Evolutionary conservation across 2,888 invertebrate genomes (phyloP).

Genomic region (Pheosia tremula): DNA sequence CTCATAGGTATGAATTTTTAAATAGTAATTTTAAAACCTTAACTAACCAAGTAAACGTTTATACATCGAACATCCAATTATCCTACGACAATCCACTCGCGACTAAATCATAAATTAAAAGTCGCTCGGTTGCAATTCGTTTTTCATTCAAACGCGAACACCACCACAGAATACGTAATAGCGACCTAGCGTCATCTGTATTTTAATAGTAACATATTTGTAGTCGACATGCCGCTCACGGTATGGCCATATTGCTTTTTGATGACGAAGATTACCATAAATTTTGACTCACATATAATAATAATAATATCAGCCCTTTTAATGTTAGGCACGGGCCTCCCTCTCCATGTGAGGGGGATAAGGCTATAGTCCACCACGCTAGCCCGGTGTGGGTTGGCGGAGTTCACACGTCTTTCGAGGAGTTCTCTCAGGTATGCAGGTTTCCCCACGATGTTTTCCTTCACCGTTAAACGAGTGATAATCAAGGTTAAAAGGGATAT

Average conservation of each 20-base stretch:
- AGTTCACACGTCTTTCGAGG: too few species aligned
- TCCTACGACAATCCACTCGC: neutral
- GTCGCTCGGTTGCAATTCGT: neutral
- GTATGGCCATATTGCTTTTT: slow-evolving; percentile 49
- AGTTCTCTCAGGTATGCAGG: too few species aligned
- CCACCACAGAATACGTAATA: slow-evolving; percentile 23
- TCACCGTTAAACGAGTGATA: too few species aligned
- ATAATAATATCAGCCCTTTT: slow-evolving; percentile 6
- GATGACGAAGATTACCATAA: slow-evolving; percentile 50
- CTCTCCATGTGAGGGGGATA: too few species aligned
- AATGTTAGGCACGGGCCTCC: too few species aligned
- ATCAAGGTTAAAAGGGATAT: too few species aligned
- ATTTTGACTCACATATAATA: slow-evolving; percentile 38
- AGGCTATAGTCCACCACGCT: too few species aligned
- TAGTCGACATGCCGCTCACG: slow-evolving; percentile 40
- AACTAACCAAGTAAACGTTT: too few species aligned
- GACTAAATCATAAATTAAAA: neutral
- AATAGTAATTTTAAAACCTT: too few species aligned
- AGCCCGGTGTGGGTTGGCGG: too few species aligned
- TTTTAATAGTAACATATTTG: slow-evolving; percentile 53
- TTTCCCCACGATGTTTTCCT: too few species aligned
- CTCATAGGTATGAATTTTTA: too few species aligned
- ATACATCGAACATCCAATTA: neutral
- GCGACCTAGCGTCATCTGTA: slow-evolving; percentile 38
- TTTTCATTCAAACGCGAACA: slow-evolving; percentile 12